Percentiles rank a stretch among this genome's conserved stretches.
Conservation (phyloP, 2,888 invertebrate genomes). For the Noctua janthina region DNA sequence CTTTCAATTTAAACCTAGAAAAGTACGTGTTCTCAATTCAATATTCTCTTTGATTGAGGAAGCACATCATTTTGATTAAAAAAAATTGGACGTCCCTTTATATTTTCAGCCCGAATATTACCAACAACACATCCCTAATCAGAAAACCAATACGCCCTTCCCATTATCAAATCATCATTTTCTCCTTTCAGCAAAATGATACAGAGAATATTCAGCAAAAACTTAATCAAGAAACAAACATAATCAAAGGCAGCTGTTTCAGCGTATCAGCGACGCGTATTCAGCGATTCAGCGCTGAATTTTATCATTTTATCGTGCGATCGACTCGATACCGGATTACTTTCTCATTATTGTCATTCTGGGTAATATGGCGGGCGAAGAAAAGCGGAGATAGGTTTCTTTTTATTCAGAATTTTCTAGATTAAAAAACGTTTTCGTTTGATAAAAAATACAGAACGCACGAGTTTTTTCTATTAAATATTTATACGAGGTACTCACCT, state of each 20-base stretch:
- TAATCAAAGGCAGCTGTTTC: constrained; percentile 55
- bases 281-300: constrained; percentile 45
- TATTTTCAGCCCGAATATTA: neutral
- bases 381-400: constrained; percentile 32
- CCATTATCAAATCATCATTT: constrained; percentile 21
- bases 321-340: constrained; percentile 47
- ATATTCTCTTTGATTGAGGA: neutral
- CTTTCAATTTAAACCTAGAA: neutral
- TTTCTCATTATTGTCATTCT: constrained; percentile 56
- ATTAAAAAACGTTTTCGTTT: constrained; percentile 27
- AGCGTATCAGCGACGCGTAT: constrained; percentile 42
- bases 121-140: neutral
- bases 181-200: constrained; percentile 25
- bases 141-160: constrained; percentile 5
- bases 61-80: neutral
- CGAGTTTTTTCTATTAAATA: neutral
- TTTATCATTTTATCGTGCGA: constrained; percentile 54
- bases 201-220: constrained; percentile 37
- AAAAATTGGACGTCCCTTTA: neutral
- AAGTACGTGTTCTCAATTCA: neutral
- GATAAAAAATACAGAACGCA: neutral
- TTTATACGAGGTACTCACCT: neutral
- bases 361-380: constrained; percentile 25
- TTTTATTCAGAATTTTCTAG: constrained; percentile 31
- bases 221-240: constrained; percentile 51